Base-by-base conservation (phyloP, 2,797 vertebrate genomes). In the Vespertilio murinus region DNA sequence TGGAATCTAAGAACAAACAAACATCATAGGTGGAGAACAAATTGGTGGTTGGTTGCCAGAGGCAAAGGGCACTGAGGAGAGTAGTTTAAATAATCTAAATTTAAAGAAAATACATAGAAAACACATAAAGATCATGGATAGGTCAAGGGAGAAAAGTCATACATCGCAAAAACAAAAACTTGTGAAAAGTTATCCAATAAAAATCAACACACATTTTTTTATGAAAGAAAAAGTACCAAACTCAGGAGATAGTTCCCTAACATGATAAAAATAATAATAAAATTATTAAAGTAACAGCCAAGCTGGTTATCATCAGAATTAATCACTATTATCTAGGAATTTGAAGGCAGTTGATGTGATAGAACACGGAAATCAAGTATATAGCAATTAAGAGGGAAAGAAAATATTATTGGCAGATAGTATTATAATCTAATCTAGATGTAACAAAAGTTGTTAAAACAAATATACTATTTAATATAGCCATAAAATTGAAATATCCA, bases 401-500 rank as follows among this genome's bases (percentile, higher is more conserved):
- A 89, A 96, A 88, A 81, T 87, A 88, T 59, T 74, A 78, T 49
- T 95, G 92, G 75, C 86, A 94, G 18, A 33, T 0, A 64, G 33
- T 35, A 70, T 88, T 84, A 67, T 0, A 75, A 13, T 69, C 14
- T 84, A 78, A 78, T 16, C 73, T 74, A 56, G 17, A 40, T 49
- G 2, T 22, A 83, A 65, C 28, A 81, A 30, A 71, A 78, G 78
- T 45, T 40, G 81, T 49, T 35, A 79, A n/a, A 87, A 52, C 69
- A 95, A 90, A 52, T 78, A 92, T 83, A 77, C 61, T 25, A 96
- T 71, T 91, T 71, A 79, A 6, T 52, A 65, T 11, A 77, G 20
- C 22, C 59, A 77, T 83, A 88, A 69, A 70, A 65, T 40, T 74
- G 22, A 97, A 94, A 38, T 92, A 88, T 49, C 33, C 13, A 71